These are phyloP conservation scores for Amphipyra tragopoginis DNA, from an alignment of 2,888 invertebrate species.

Conservation along the genomic window DNA sequence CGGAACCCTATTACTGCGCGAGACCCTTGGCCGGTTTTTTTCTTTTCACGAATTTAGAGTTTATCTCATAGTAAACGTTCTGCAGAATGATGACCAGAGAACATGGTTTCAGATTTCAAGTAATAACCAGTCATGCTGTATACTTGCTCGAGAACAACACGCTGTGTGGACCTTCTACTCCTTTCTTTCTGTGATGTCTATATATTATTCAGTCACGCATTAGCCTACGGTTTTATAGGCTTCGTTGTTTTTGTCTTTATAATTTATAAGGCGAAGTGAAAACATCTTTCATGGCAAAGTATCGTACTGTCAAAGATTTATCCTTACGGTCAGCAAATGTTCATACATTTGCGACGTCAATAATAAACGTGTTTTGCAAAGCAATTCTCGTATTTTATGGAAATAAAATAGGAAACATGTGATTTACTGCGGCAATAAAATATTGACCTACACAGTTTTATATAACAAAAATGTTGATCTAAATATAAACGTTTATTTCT, in stretches of 20 bases:
- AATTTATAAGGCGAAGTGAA: slow-evolving; percentile 28
- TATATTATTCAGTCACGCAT: slow-evolving; percentile 42
- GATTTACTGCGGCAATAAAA: background rate
- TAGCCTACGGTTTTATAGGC: slow-evolving; percentile 30
- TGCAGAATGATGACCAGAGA: too few relatives aligned
- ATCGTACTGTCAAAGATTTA: slow-evolving; percentile 2
- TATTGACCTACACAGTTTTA: background rate
- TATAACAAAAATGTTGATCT: too few relatives aligned
- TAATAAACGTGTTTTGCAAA: slow-evolving; percentile 9
- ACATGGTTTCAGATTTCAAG: too few relatives aligned
- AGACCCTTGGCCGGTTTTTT: too few relatives aligned
- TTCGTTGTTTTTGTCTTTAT: slow-evolving; percentile 35
- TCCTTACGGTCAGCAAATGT: slow-evolving; percentile 6
- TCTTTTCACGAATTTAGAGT: too few relatives aligned
- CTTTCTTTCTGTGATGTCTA: background rate
- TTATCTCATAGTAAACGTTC: too few relatives aligned
- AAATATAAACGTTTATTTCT: too few relatives aligned
- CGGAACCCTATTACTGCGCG: too few relatives aligned
- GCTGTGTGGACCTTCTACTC: slow-evolving; percentile 19
- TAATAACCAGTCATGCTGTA: too few relatives aligned
- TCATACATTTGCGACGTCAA: background rate
- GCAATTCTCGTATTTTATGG: background rate
- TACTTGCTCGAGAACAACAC: too few relatives aligned
- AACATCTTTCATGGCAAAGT: slow-evolving; percentile 10
- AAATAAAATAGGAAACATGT: background rate